Evolutionary conservation across 2,888 invertebrate genomes (phyloP), one percentile per base, ranked within the genome.

Genomic region (Choreutis nemorana): DNA sequence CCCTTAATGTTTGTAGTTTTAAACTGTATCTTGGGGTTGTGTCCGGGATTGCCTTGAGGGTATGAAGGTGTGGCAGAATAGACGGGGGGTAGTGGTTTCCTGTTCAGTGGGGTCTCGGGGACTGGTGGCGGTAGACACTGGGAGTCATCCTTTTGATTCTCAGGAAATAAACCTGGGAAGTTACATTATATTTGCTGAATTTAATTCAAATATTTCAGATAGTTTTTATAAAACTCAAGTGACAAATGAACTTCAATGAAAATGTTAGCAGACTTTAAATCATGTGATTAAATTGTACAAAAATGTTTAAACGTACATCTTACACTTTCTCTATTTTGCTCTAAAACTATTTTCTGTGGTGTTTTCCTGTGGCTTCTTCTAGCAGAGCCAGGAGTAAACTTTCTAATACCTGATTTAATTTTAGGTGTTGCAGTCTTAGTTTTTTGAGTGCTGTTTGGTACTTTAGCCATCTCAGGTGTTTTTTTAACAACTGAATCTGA

Each of bases 1-100:
- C 83, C 82, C 39, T 92, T 92, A 2, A 96, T 88, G 20, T 48
- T 62, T 8, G 86, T 73, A 9, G 75, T 79, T 42, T 81, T 82
- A 26, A 77, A 72, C 7, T 64, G 44, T 32, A 67, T 49, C 37
- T 71, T 75, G 1, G 63, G 55, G 20, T 54, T 59, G 20, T 55
- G 55, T 4, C 56, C 58, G 1, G 55, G 32, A 2, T 45, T 40
- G 15, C 63, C 68, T 37, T 75, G 75, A 2, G 78, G 75, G 34
- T 78, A 67, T 2, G 77, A 75, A 0, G 78, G 78, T 4, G 78
- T 78, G 2, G 72, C 73, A 2, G 44, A 55, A 45, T 61, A 70
- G 2, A 63, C 45, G 1, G 51, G 40, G 2, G 67, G 60, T 32
- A 63, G 41, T 2, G 49, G 50, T 28, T 63, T 64, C 34, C 44